These are phyloP conservation scores for Struthio camelus DNA, from an alignment of 2,113 vertebrate species.

Conservation along the genomic window DNA sequence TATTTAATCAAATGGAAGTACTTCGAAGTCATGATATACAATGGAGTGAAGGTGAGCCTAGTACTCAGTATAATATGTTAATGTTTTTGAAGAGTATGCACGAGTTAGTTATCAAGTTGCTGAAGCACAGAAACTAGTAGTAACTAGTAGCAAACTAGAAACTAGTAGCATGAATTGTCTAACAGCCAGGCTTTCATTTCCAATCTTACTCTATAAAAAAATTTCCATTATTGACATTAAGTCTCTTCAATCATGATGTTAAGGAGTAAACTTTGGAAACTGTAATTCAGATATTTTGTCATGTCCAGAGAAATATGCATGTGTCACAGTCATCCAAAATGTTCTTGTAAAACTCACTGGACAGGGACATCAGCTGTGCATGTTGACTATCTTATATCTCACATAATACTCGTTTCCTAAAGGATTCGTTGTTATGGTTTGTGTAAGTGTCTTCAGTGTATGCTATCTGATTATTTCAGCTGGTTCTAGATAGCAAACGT, in stretches of 20 bases:
- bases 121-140: neutral
- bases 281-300: neutral
- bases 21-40: constrained; percentile 1
- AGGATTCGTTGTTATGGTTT: neutral
- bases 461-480: neutral
- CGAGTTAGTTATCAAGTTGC: neutral
- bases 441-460: neutral
- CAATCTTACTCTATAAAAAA: neutral
- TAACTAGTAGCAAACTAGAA: no score
- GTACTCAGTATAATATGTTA: neutral
- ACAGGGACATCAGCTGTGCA: neutral
- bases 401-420: neutral
- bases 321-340: neutral
- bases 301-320: neutral
- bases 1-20: constrained; percentile 10
- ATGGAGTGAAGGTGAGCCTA: neutral
- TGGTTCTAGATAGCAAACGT: neutral
- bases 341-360: neutral
- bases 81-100: neutral
- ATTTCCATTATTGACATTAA: neutral
- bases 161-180: neutral
- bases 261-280: neutral
- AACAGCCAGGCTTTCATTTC: neutral
- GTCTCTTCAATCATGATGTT: neutral
- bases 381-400: neutral